Evolutionary conservation across 2,888 invertebrate species (phyloP), one percentile per base, ranked within the genome.

Genomic region (Ptilodon capucinus): DNA sequence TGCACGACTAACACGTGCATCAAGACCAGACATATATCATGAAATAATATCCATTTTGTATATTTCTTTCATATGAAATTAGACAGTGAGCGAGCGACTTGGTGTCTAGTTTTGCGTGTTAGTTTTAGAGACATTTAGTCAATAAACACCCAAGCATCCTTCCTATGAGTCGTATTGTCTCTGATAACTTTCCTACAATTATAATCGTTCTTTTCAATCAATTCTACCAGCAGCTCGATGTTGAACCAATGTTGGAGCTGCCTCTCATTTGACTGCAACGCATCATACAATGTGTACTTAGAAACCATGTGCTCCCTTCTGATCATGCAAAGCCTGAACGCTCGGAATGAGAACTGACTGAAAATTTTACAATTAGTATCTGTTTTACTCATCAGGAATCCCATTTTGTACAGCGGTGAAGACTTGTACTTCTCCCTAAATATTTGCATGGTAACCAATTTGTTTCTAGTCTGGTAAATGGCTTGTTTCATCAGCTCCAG

Each of bases 401-500:
- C 86, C 84, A 86, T 83, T 61, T 78, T 84, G 50, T 82, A 86
- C 0, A 84, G 39, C 0, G 72, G 44, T 0, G 50, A 45, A 0
- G 46, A 28, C 0, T 42, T 60, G 38, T 76, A 75, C 18, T 64
- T 67, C 0, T 49, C 39, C 23, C 84, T 63, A 1, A 66, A 9
- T 0, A 46, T 13, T 44, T 85, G 84, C 86, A 84, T 83, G 0
- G 74, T 40, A 0, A 74, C 52, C 80, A 86, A 72, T 44, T 71
- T 79, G 19, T 79, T 75, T 35, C 86, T 64, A 0, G 78, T 64
- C 43, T 75, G 76, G 45, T 83, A 86, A 8, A 86, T 75, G 0
- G 75, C 71, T 39, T 82, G 83, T 38, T 79, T 80, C 74, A 84
- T 83, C 5, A 86, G 51, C 18, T 83, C 83, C 5, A 68, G 60